Evolutionary conservation across 2,113 vertebrate species (phyloP).

Genomic region (Poicephalus gulielmi): DNA sequence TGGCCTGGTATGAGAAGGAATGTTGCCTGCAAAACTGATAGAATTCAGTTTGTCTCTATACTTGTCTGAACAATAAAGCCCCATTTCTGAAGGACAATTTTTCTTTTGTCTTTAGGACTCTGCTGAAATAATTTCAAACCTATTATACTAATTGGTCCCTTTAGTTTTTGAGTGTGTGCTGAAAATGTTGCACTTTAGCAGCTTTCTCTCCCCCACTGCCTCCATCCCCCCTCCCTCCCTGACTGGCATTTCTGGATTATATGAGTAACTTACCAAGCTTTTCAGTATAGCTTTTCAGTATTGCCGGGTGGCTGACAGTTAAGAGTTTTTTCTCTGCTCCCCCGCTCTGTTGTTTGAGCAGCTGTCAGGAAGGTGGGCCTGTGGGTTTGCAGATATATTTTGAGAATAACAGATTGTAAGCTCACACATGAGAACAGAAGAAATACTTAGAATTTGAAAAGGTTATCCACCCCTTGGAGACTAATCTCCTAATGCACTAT

Average conservation of each 20-base stretch:
- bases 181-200: constrained; percentile 37
- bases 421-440: constrained; percentile 62
- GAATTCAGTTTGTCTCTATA: constrained; percentile 70
- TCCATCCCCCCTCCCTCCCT: background rate
- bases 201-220: background rate
- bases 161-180: constrained; percentile 24
- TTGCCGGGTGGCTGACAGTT: background rate
- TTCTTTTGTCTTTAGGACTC: constrained; percentile 74
- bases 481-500: constrained; percentile 72
- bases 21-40: constrained; percentile 72
- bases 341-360: constrained; percentile 59
- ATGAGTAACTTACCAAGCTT: constrained; percentile 55
- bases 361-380: constrained; percentile 71
- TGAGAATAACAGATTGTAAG: constrained; percentile 58
- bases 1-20: constrained; percentile 68
- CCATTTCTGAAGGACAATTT: constrained; percentile 73
- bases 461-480: constrained; percentile 64
- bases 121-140: constrained; percentile 69
- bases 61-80: constrained; percentile 61
- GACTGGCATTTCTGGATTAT: constrained; percentile 43
- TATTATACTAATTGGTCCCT: constrained; percentile 72
- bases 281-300: constrained; percentile 66
- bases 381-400: constrained; percentile 70
- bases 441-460: constrained; percentile 70
- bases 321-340: constrained; percentile 23